A percentile compares a stretch with the other conserved stretches of the same genome.
phyloP scores from a whole-genome alignment of 2,113 vertebrate species.

The Psittacula cyanocephala region DNA sequence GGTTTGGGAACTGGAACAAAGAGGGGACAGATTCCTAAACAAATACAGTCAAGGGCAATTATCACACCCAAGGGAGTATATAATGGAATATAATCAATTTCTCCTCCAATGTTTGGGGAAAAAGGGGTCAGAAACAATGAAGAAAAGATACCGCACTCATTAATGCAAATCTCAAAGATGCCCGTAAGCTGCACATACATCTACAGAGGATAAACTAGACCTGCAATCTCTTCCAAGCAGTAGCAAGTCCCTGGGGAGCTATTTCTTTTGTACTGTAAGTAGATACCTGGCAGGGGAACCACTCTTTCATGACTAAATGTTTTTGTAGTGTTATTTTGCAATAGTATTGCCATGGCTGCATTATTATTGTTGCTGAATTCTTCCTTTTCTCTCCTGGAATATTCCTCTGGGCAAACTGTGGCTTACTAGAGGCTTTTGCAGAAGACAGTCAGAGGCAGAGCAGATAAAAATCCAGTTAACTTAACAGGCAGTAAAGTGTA shows the following conservation, averaged over 20 bases:
- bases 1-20: neutral
- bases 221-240: neutral
- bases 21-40: neutral
- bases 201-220: neutral
- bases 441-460: constrained; percentile 34
- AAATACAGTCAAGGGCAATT: neutral
- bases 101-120: neutral
- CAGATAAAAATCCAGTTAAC: constrained; percentile 62
- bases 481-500: constrained; percentile 40
- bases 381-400: constrained; percentile 22
- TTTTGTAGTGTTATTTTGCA: constrained; percentile 43
- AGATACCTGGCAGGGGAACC: neutral
- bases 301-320: constrained; percentile 9
- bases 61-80: neutral
- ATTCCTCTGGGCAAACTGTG: constrained; percentile 40
- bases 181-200: neutral
- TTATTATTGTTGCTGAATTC: constrained; percentile 44
- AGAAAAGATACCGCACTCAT: neutral
- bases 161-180: neutral
- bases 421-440: constrained; percentile 28
- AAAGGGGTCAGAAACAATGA: neutral
- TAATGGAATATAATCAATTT: neutral
- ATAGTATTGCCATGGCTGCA: neutral
- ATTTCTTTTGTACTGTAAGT: constrained; percentile 45
- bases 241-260: neutral